Base-by-base conservation (phyloP, 2,797 vertebrate species). In the Saxicola maurus region DNA sequence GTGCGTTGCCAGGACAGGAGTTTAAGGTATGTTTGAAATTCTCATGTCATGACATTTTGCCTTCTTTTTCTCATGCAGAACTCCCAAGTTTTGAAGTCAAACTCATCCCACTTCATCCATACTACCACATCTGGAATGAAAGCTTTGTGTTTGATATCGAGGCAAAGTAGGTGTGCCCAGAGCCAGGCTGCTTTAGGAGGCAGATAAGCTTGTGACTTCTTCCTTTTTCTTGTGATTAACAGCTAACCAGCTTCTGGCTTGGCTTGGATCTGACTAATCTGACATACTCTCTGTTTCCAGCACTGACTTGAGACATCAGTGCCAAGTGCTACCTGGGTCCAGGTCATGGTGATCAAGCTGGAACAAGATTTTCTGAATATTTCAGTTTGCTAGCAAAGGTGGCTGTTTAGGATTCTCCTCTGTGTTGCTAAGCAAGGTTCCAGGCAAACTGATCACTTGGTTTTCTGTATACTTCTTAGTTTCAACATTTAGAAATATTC, bases 81-180 rank as follows among this genome's bases (percentile, higher is more conserved):
- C 96, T 97, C 71, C 97, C 97, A 49, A 92, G 93, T 38, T 97
- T 97, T 92, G 96, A 97, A 86, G 97, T 97, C 60, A 97, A 91
- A 48, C 96, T 97, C 57, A 82, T 91, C 67, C 90, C 96, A 10
- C 35, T 86, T 37, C 85, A 94, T 57, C 94, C 90, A 11, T 97
- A 95, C 74, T 96, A 94, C 72, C 90, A 93, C 51, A 82, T 97
- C 65, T 86, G 59, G 74, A 93, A 87, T 16, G 81, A 93, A 8
- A 82, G 28, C 35, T 97, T 97, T 74, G 55, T 73, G 28, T 96
- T 97, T 82, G 94, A 86, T 25, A 94, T 97, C 0, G 92, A 94
- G 55, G 97, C 97, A 82, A 96, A 93, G 96, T 96, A 92, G 7
- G 96, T 96, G 82, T 38, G 33, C 73, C 82, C 30, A 45, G 31